Conservation (phyloP, 2,797 vertebrate genomes). For the Hoplostethus mediterraneus region DNA sequence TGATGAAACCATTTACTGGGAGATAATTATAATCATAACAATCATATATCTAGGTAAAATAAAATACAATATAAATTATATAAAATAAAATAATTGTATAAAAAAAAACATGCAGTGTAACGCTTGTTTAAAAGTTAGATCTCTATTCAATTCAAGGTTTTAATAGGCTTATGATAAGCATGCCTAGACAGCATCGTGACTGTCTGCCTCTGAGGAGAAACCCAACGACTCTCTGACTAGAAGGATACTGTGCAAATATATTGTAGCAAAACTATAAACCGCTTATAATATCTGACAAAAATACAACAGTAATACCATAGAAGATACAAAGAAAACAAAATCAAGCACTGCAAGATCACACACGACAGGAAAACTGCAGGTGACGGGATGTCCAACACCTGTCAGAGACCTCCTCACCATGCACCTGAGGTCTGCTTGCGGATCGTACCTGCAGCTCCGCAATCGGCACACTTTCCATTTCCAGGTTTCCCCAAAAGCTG, state of each 20-base stretch:
- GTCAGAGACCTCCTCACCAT: neutral
- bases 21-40: too few relatives aligned
- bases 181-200: neutral
- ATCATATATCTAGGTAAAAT: too few relatives aligned
- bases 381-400: neutral
- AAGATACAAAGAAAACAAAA: neutral
- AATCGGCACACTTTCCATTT: constrained; percentile 77
- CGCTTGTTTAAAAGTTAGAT: too few relatives aligned
- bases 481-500: constrained; percentile 68
- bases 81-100: too few relatives aligned
- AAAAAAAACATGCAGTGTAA: too few relatives aligned
- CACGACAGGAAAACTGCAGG: neutral
- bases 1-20: neutral
- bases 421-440: neutral
- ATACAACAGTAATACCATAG: too few relatives aligned
- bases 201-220: constrained; percentile 10
- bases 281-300: neutral
- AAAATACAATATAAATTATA: too few relatives aligned
- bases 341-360: neutral
- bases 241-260: neutral
- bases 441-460: constrained; percentile 72
- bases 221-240: neutral
- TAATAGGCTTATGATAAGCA: neutral
- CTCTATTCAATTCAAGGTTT: neutral
- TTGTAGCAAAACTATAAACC: neutral